Percentiles rank a stretch among this genome's conserved stretches.
phyloP scores from a whole-genome alignment of 2,113 vertebrate species.

The Cardinalis cardinalis region DNA sequence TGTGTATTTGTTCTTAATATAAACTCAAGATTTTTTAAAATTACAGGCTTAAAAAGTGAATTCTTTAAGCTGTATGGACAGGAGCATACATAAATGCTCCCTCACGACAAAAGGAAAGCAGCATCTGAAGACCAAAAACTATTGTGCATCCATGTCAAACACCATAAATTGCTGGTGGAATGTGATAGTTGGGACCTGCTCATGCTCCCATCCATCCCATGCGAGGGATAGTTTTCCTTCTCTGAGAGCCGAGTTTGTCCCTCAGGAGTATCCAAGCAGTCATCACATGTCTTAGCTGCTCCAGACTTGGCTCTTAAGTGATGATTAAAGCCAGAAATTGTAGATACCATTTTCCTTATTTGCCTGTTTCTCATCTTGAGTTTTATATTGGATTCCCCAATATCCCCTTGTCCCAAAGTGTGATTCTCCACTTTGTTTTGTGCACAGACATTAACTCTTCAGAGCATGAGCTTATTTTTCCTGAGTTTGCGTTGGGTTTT shows the following conservation, averaged over 20 bases:
- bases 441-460: background rate
- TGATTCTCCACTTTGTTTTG: background rate
- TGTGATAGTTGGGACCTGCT: background rate
- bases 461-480: background rate
- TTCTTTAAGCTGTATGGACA: background rate
- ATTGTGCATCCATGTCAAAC: background rate
- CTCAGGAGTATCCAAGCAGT: background rate
- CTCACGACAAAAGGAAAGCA: background rate
- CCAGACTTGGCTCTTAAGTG: background rate
- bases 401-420: background rate
- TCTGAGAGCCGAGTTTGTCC: conserved; percentile 5
- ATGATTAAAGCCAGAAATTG: conserved; percentile 20
- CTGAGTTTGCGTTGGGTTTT: background rate
- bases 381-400: background rate
- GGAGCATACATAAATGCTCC: background rate
- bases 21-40: background rate
- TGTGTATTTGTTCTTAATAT: background rate
- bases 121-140: background rate
- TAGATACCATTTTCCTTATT: conserved; percentile 5
- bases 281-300: background rate
- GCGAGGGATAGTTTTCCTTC: background rate
- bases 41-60: background rate
- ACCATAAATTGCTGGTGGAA: background rate
- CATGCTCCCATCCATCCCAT: background rate
- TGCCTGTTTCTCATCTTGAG: background rate